Base-by-base conservation (phyloP, 1,140 invertebrate genomes). In the Drosophila ogumai region DNA sequence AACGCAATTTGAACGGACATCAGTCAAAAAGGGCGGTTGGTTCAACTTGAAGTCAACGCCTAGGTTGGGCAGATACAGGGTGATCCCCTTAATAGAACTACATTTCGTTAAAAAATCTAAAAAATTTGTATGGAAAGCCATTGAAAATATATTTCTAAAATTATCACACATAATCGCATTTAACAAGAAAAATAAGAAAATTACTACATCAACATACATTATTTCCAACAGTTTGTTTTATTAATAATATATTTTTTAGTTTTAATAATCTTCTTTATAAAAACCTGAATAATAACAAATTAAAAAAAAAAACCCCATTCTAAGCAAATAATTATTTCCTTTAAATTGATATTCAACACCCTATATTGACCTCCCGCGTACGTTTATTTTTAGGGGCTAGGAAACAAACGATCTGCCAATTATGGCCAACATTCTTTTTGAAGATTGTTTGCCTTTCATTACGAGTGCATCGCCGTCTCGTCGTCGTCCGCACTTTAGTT, bases 401-500 rank as follows among this genome's bases (percentile, higher is more conserved):
- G 32, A 54, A 54, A 54, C 50, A 34, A 49, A 40, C 77, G 67
- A 80, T 79, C 85, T 90, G 85, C 77, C 85, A 88, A 88, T 88
- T 88, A 90, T 79, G 56, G 77, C 74, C 74, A 85, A 81, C 85
- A 85, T 85, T 90, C 81, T 34, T 69, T 84, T 88, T 88, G 85
- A 88, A 88, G 85, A 81, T 90, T 88, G 85, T 90, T 88, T 88
- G 88, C 74, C 66, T 90, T 88, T 88, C 85, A 88, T 88, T 88
- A 85, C 88, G 81, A 90, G 77, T 79, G 81, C 79, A 87, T 46
- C 85, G 68, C 76, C 66, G 71, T 55, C 73, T 81, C 84, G 79
- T 44, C 49, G 34, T 22, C 46, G 52, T 15, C 34, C 36, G 41
- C 41, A 55, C 25, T 64, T 64, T 12, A 28, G 41, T 59, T 63